Base-by-base conservation (phyloP, 2,888 invertebrate genomes). In the Leptodirus hochenwartii region DNA sequence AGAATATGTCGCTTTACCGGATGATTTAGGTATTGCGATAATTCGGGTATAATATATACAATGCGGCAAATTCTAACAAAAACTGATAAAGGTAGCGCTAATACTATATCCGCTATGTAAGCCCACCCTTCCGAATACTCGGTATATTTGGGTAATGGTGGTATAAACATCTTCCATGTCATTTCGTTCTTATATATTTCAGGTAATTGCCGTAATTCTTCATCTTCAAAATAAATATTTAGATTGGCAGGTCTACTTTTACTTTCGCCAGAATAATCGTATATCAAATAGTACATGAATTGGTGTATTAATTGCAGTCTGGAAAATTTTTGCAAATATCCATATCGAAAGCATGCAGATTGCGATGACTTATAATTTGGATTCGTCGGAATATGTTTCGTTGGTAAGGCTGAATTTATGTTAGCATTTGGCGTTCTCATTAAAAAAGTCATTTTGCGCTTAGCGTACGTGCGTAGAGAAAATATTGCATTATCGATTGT, bases 81-180 rank as follows among this genome's bases (percentile, higher is more conserved):
- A n/a, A 80, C 43, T 0, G 66, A 69, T 1, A 82, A 47, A 0
- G 82, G 84, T 42, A 82, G 55, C 2, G 74, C 61, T 4, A 75
- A 54, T 4, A 80, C 52, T 2, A 76, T 50, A 45, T 84, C 81
- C 38, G 69, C 66, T 36, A 79, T 55, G 29, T 75, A 55, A 15
- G 68, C 58, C 79, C 81, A 81, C 6, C 79, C 78, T 5, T 45
- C 22, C 1, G 59, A 58, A 56, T 68, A 73, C 10, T 62, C 64
- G 8, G 30, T 31, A 11, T 74, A 68, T 25, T 48, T 43, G 0
- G 69, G 69, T 25, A 80, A 44, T 0, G 78, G 75, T 1, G 73
- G 66, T 9, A 82, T 54, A 46, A 79, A 80, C 53, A 72, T 74
- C 47, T 68, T 72, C 76, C 78, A 80, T 39, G 33, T 33, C 6